These are phyloP conservation scores for Pseudomyrmex cubaensis DNA, from an alignment of 1,140 invertebrate genomes.

Conservation along the genomic window DNA sequence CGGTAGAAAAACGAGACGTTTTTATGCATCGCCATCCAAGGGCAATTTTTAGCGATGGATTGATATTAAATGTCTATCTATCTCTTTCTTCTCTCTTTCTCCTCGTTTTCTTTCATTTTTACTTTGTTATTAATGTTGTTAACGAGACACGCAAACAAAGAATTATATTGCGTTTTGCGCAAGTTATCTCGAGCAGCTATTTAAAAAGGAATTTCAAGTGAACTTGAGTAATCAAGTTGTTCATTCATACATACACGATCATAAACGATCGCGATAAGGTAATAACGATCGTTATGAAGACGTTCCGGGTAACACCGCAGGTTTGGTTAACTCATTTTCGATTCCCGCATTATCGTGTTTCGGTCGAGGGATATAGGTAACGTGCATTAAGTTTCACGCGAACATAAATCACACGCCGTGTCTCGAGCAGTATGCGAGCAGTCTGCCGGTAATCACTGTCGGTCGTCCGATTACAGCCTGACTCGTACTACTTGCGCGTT, in stretches of 20 bases:
- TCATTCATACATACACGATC: slow-evolving; percentile 34
- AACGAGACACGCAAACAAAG: background rate
- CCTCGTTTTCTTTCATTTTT: background rate
- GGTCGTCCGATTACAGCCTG: slow-evolving; percentile 23
- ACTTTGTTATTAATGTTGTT: background rate
- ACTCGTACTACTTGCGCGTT: slow-evolving; percentile 15
- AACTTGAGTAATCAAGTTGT: slow-evolving; percentile 35
- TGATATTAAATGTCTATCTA: background rate
- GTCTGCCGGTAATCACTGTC: slow-evolving; percentile 28
- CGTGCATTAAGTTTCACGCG: slow-evolving; percentile 55
- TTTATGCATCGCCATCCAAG: background rate
- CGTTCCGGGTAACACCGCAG: background rate
- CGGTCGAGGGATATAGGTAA: slow-evolving; percentile 17
- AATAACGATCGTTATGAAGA: slow-evolving; percentile 49
- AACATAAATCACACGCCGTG: slow-evolving; percentile 55
- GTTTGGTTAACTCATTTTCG: slow-evolving; percentile 47
- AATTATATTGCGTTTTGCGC: background rate
- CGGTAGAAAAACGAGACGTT: background rate
- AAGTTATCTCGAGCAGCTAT: no score
- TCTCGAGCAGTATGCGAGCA: slow-evolving; percentile 38
- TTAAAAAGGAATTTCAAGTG: no score
- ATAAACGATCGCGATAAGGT: slow-evolving; percentile 40
- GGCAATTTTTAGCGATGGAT: background rate
- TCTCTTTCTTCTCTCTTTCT: background rate
- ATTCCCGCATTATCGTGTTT: slow-evolving; percentile 49